Conservation (phyloP, 2,797 vertebrate species). For the Pseudotriccus pelzelni region DNA sequence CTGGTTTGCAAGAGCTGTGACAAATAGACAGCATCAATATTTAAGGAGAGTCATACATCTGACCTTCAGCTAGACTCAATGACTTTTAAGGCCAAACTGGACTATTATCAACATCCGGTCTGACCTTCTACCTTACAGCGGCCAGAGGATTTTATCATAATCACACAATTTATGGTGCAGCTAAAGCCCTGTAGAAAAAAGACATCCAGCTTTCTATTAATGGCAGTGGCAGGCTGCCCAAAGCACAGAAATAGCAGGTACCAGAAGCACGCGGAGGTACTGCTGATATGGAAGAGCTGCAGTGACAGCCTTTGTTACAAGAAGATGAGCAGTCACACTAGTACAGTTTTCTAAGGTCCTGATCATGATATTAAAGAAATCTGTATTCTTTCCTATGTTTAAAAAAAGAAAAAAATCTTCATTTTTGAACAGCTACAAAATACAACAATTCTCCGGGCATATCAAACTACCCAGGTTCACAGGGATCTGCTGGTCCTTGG, state of each 20-base stretch:
- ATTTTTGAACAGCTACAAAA: not conserved
- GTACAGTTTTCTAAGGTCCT: not conserved
- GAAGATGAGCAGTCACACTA: not conserved
- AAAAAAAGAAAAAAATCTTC: not conserved
- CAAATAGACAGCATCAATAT: not conserved
- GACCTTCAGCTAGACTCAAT: not conserved
- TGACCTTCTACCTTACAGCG: not conserved
- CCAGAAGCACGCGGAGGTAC: not conserved
- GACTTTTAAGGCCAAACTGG: not conserved
- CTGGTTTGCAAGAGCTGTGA: not conserved
- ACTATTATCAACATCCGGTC: not conserved
- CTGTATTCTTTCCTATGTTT: not conserved
- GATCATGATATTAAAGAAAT: not conserved
- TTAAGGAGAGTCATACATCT: not conserved
- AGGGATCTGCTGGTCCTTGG: not conserved
- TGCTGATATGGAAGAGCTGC: not conserved
- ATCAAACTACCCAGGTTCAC: not conserved
- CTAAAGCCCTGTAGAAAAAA: not conserved
- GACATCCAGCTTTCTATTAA: conserved; percentile 6
- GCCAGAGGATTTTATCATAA: conserved; percentile 22
- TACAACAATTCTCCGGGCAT: not conserved
- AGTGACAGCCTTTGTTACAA: not conserved
- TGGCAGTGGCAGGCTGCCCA: not conserved
- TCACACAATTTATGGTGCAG: conserved; percentile 1
- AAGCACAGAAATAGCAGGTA: conserved; percentile 14